phyloP scores from a whole-genome alignment of 2,797 vertebrate species.

The Schizothorax lantsangensis region DNA sequence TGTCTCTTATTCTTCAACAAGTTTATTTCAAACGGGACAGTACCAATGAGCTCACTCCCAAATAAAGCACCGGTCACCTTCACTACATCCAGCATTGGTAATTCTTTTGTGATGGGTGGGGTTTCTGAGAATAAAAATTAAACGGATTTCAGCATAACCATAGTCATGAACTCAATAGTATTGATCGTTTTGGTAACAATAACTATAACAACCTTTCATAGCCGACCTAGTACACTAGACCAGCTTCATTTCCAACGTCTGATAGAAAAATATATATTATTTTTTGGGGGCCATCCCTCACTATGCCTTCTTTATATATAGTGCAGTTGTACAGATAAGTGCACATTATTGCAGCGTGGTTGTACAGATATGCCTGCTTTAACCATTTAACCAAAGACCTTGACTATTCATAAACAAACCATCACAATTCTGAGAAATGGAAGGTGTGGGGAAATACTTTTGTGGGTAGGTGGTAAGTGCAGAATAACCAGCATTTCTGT shows the following conservation, averaged over 20 bases:
- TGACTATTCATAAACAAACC: constrained; percentile 88
- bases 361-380: constrained; percentile 83
- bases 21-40: constrained; percentile 88
- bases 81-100: constrained; percentile 85
- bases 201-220: not conserved
- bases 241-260: constrained; percentile 86
- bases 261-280: constrained; percentile 72
- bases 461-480: not conserved
- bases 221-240: constrained; percentile 77
- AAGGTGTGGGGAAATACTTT: constrained; percentile 37
- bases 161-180: constrained; percentile 8
- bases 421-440: constrained; percentile 80
- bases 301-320: constrained; percentile 75
- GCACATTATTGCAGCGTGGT: constrained; percentile 78
- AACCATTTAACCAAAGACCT: constrained; percentile 68
- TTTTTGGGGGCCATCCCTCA: constrained; percentile 71
- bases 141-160: constrained; percentile 54
- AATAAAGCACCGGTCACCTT: constrained; percentile 86
- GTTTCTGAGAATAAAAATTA: constrained; percentile 84
- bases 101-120: constrained; percentile 86
- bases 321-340: constrained; percentile 78
- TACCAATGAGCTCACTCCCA: constrained; percentile 89
- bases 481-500: constrained; percentile 6
- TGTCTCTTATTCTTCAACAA: constrained; percentile 92
- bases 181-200: not conserved